phyloP scores from a whole-genome alignment of 2,888 invertebrate genomes.

The Hoplodrina ambigua region DNA sequence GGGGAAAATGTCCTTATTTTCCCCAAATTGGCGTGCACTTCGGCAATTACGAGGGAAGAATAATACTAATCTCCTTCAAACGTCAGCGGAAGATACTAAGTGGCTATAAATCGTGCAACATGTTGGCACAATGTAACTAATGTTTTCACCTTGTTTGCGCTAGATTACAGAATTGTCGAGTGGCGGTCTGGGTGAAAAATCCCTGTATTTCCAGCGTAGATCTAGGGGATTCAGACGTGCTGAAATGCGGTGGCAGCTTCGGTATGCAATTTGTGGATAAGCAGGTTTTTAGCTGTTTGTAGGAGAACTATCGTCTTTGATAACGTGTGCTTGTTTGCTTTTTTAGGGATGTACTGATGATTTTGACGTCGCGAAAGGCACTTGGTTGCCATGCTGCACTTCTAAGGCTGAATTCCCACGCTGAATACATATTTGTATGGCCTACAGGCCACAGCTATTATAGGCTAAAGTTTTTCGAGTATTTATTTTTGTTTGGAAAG shows the following conservation, averaged over 20 bases:
- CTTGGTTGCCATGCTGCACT: no score
- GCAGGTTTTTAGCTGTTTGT: neutral
- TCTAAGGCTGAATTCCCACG: no score
- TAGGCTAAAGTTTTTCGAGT: no score
- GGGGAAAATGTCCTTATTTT: neutral
- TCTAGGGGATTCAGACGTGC: constrained; percentile 33
- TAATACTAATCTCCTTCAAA: constrained; percentile 54
- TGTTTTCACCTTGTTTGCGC: constrained; percentile 54
- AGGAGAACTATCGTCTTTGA: no score
- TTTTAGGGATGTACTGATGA: no score
- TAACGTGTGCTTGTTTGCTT: neutral
- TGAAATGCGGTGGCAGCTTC: constrained; percentile 18
- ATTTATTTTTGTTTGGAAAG: no score
- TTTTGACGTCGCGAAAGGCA: no score
- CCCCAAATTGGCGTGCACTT: constrained; percentile 40
- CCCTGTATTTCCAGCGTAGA: constrained; percentile 33
- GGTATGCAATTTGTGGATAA: constrained; percentile 26
- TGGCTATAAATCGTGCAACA: constrained; percentile 55
- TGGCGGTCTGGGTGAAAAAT: constrained; percentile 40
- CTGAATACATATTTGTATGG: no score
- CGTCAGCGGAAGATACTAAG: constrained; percentile 48
- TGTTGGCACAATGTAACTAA: constrained; percentile 51
- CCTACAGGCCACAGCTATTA: no score
- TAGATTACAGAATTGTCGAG: constrained; percentile 50
- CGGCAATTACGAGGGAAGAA: constrained; percentile 39